A percentile compares a stretch with the other conserved stretches of the same genome.
phyloP scores from a whole-genome alignment of 2,113 vertebrate genomes.

The Plecotus auritus region DNA sequence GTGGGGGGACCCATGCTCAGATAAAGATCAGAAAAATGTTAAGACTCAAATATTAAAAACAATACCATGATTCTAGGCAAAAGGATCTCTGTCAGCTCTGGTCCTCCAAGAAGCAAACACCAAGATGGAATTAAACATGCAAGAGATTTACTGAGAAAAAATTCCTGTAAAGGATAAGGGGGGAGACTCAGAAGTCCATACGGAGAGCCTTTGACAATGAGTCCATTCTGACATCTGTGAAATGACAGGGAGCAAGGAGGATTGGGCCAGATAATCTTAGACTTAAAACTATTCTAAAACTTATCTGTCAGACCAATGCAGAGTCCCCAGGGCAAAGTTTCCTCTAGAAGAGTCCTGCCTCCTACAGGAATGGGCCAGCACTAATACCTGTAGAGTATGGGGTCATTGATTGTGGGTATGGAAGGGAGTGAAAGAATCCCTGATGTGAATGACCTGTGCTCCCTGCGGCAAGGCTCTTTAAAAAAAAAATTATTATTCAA shows the following conservation, averaged over 20 bases:
- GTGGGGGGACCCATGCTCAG: neutral
- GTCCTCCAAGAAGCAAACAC: neutral
- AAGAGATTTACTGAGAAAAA: neutral
- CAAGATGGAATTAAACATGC: neutral
- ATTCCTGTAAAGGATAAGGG: too few species aligned
- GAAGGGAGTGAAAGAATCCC: accelerated
- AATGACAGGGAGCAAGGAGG: neutral
- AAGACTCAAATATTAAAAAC: neutral
- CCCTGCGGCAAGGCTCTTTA: neutral
- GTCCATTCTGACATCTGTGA: neutral
- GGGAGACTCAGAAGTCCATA: neutral
- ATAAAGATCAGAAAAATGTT: neutral
- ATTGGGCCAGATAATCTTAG: neutral
- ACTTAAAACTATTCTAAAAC: neutral
- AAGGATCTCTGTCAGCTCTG: neutral
- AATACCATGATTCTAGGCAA: neutral
- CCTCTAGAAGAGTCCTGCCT: neutral
- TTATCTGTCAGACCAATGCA: neutral
- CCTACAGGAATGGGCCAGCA: neutral
- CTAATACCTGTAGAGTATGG: neutral
- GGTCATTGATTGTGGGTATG: neutral
- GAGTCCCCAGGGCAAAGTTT: neutral
- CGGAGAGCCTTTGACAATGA: neutral
- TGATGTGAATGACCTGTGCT: neutral
- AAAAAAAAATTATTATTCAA: neutral